Evolutionary conservation across 2,113 vertebrate species (phyloP).

Genomic region (Galemys pyrenaicus): DNA sequence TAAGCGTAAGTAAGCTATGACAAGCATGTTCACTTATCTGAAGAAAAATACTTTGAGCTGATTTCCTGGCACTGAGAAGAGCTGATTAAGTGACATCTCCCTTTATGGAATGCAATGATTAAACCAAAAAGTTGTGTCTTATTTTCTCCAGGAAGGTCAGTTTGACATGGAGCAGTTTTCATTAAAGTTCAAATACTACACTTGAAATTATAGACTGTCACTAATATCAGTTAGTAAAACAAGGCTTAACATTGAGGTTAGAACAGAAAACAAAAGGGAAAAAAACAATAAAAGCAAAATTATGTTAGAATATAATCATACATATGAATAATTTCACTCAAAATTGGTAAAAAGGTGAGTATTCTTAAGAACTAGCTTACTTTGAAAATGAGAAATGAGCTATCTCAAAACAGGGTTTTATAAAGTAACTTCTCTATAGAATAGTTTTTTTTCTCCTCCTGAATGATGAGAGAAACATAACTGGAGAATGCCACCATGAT

Average conservation of each 20-base stretch:
- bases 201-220: neutral
- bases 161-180: neutral
- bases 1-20: conserved; percentile 82
- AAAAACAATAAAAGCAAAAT: neutral
- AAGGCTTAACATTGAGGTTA: neutral
- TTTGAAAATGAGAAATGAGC: neutral
- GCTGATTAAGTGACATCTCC: conserved; percentile 79
- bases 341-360: neutral
- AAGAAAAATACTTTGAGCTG: conserved; percentile 82
- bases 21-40: conserved; percentile 83
- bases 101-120: conserved; percentile 80
- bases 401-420: neutral
- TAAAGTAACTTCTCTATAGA: neutral
- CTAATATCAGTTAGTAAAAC: neutral
- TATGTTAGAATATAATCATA: neutral
- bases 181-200: neutral
- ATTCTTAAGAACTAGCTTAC: neutral
- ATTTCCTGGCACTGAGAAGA: conserved; percentile 74
- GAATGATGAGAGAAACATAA: neutral
- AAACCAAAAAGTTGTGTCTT: conserved; percentile 65
- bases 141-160: conserved; percentile 35
- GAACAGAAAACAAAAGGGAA: neutral
- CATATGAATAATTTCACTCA: neutral
- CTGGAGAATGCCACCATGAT: neutral
- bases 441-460: neutral